Percentiles rank a stretch among this genome's conserved stretches.
phyloP scores from a whole-genome alignment of 2,113 vertebrate genomes.

The Hippolais icterina region DNA sequence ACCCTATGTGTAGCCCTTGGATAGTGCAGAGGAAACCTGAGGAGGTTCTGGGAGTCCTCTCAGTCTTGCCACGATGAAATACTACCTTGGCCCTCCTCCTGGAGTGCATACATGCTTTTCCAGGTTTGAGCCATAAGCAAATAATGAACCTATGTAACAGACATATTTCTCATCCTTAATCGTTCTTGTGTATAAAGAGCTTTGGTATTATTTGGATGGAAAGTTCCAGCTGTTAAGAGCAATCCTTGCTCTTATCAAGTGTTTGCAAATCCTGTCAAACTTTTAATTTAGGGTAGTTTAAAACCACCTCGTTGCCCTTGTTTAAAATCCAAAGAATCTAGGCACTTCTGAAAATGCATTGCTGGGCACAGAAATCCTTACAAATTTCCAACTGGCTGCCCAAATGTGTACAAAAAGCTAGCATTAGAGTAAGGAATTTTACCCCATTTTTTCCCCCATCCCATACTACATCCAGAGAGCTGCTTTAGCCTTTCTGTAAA shows the following conservation, averaged over 20 bases:
- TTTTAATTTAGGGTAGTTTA: not conserved
- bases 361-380: not conserved
- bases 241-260: not conserved
- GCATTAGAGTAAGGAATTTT: not conserved
- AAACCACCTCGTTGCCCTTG: not conserved
- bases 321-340: not conserved
- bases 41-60: not conserved
- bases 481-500: not conserved
- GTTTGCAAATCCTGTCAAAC: constrained; percentile 5
- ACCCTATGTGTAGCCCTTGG: not conserved
- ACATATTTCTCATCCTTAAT: not conserved
- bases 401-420: not conserved
- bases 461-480: not conserved
- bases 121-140: not conserved
- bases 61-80: not conserved
- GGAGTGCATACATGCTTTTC: not conserved
- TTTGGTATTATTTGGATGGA: constrained; percentile 7
- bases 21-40: not conserved
- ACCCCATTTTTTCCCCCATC: not conserved
- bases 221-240: not conserved
- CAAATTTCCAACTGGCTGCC: not conserved
- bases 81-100: not conserved
- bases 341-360: not conserved
- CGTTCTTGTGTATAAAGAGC: not conserved
- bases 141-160: not conserved